Conservation (phyloP, 2,797 vertebrate genomes). For the Paramormyrops hopkinsi region DNA sequence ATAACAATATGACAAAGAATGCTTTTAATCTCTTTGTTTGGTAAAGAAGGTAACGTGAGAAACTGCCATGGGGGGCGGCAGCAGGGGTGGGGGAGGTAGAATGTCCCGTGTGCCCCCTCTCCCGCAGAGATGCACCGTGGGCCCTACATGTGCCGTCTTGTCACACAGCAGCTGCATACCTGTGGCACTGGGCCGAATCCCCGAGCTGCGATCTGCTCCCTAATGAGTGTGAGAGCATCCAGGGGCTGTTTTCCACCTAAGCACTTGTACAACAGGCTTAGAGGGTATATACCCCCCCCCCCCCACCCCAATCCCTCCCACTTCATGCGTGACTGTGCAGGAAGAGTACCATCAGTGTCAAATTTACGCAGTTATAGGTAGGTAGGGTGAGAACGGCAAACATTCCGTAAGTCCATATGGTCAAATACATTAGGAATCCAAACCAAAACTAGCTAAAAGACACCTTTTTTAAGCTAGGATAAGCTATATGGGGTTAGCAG, state of each 20-base stretch:
- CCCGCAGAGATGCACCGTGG: constrained; percentile 19
- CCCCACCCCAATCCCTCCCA: not conserved
- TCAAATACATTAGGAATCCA: not conserved
- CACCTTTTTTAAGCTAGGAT: not conserved
- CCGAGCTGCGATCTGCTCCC: not conserved
- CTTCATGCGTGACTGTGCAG: not conserved
- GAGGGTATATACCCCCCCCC: not conserved
- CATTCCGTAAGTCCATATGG: not conserved
- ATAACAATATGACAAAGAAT: not conserved
- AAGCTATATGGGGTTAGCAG: not conserved
- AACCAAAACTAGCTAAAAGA: not conserved
- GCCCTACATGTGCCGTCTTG: constrained; percentile 20
- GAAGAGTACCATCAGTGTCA: not conserved
- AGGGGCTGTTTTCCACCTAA: constrained; percentile 36
- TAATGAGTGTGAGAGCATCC: constrained; percentile 29
- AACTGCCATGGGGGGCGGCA: not conserved
- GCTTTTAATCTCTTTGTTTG: not conserved
- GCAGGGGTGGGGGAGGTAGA: not conserved
- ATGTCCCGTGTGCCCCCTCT: not conserved
- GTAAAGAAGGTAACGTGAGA: constrained; percentile 8
- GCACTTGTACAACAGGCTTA: constrained; percentile 30
- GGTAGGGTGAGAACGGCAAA: not conserved
- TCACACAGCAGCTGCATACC: not conserved
- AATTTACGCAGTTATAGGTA: not conserved
- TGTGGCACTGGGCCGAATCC: not conserved